Percentiles rank a stretch among this genome's conserved stretches.
phyloP scores from a whole-genome alignment of 2,113 vertebrate species.

The mouse (Mus musculus) region DNA sequence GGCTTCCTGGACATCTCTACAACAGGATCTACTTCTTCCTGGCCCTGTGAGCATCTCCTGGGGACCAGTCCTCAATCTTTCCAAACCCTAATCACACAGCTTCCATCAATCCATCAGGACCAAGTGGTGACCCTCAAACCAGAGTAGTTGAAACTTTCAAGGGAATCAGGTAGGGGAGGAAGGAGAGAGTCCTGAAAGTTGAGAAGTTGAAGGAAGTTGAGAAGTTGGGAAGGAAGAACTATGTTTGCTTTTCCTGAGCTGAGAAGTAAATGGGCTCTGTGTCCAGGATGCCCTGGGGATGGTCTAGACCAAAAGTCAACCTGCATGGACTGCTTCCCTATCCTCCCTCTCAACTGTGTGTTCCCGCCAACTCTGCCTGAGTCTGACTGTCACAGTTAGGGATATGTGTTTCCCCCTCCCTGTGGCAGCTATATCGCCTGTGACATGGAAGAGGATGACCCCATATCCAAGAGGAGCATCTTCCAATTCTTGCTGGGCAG shows the following conservation, averaged over 20 bases:
- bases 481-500: constrained; percentile 71
- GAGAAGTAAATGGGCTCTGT: rapidly evolving
- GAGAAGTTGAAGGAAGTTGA: background rate
- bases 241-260: background rate
- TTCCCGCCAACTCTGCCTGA: background rate
- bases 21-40: constrained; percentile 75
- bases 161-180: background rate
- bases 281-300: rapidly evolving
- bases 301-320: background rate
- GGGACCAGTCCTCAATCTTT: background rate
- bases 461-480: constrained; percentile 57
- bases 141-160: background rate
- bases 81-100: background rate
- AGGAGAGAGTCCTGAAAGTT: background rate
- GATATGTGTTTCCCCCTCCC: background rate
- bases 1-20: constrained; percentile 67
- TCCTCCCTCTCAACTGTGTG: background rate
- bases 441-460: constrained; percentile 73
- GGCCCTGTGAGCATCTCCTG: constrained; percentile 60
- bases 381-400: rapidly evolving
- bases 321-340: too few relatives aligned
- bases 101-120: background rate
- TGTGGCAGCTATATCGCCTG: constrained; percentile 55
- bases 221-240: background rate
- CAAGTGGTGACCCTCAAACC: background rate